Conservation (phyloP, 2,888 invertebrate species). For the Latheticus oryzae region DNA sequence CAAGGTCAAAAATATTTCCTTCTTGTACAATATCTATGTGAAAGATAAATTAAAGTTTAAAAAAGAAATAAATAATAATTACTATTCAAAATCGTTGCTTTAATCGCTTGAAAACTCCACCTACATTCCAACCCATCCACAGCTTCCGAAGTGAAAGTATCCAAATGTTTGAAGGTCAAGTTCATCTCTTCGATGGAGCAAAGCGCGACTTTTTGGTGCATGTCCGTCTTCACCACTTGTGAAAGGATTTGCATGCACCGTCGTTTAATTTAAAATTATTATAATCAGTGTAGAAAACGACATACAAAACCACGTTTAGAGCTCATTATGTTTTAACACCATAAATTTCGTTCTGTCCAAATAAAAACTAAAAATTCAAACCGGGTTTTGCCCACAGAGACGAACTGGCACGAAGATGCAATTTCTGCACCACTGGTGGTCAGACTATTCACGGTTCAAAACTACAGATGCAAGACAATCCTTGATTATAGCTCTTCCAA, state of each 20-base stretch:
- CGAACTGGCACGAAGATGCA: conserved; percentile 23
- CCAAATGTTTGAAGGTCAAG: conserved; percentile 27
- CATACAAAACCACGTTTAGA: conserved; percentile 24
- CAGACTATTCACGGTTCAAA: too few relatives aligned
- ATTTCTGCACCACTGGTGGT: conserved; percentile 24
- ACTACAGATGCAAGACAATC: too few relatives aligned
- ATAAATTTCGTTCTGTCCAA: conserved; percentile 33
- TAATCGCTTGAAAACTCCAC: neutral
- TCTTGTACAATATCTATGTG: too few relatives aligned
- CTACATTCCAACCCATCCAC: too few relatives aligned
- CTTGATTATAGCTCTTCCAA: too few relatives aligned
- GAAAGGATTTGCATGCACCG: conserved; percentile 29
- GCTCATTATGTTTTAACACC: conserved; percentile 38
- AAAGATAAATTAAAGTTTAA: too few relatives aligned
- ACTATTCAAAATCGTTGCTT: too few relatives aligned
- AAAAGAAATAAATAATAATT: too few relatives aligned
- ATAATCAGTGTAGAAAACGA: conserved; percentile 17
- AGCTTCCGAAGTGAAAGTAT: conserved; percentile 34
- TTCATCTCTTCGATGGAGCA: conserved; percentile 27
- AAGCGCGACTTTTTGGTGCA: conserved; percentile 31
- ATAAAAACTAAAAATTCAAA: conserved; percentile 27
- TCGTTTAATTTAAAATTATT: conserved; percentile 33
- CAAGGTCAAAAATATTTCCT: too few relatives aligned
- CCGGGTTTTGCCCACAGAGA: conserved; percentile 28
- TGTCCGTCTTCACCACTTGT: conserved; percentile 8